Evolutionary conservation across 1,140 invertebrate species (phyloP), one percentile per base, ranked within the genome.

Genomic region (Pseudomyrmex gracilis): DNA sequence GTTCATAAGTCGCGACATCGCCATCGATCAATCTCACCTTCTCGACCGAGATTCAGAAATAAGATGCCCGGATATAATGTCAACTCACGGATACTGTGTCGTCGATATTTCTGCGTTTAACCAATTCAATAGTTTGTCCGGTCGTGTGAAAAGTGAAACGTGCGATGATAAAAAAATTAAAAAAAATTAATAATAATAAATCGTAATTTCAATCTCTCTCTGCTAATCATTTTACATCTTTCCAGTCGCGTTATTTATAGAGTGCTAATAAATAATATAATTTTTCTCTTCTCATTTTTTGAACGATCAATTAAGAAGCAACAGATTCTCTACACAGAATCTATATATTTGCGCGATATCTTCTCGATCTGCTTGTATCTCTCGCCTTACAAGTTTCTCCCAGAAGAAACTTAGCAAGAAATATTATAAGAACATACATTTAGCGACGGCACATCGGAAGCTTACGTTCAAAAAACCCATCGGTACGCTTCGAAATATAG

Each of bases 1-100:
- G 90, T 91, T 91, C 90, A 90, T 91, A 90, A 91, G 84, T 88
- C 73, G 86, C 77, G 89, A 90, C 78, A 78, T 82, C 89, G 82
- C 71, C 90, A 91, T 91, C 91, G 88, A 91, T 91, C 90, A 91
- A 89, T 53, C 85, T 66, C 63, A 60, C 68, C 80, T 60, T 60
- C 34, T 34, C 64, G 71, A 73, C 60, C 71, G 77, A 83, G 77
- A 83, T 61, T 73, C 76, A 57, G 47, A 55, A 68, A 45, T 24
- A 34, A 12, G 13, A 68, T 55, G 5, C 10, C n/a, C 20, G 53
- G 51, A n/a, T 34, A 34, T 34, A 34, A 34, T 34, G 34, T 68
- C 51, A 15, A 55, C 7, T 22, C 49, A 24, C 34, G 68, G 68
- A 3, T 68, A 51, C 24, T 47, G 68, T 24, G 20, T 57, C 10